Conservation (phyloP, 2,797 vertebrate species). For the Cuniculus paca region DNA sequence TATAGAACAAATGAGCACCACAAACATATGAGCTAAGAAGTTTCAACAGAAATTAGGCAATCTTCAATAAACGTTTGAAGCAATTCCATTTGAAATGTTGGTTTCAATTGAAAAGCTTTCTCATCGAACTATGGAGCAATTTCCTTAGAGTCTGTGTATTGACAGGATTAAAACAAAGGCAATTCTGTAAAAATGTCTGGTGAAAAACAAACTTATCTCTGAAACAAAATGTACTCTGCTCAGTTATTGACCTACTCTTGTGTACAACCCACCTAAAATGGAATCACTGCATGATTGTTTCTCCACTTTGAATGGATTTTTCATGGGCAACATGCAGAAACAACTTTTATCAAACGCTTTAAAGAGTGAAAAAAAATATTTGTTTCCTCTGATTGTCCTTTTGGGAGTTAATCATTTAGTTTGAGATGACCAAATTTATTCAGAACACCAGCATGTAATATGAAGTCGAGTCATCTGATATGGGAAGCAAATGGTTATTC, state of each 20-base stretch:
- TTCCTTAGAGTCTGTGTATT: background rate
- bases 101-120: background rate
- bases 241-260: background rate
- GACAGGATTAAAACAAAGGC: background rate
- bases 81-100: slow-evolving; percentile 25
- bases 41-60: background rate
- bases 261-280: background rate
- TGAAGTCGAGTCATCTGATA: background rate
- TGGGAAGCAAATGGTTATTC: background rate
- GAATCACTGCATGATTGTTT: background rate
- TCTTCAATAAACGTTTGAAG: slow-evolving; percentile 42
- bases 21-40: background rate
- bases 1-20: background rate
- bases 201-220: background rate
- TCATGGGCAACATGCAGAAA: background rate
- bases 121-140: background rate
- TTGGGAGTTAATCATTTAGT: background rate
- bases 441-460: background rate
- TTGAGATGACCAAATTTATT: background rate
- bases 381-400: background rate
- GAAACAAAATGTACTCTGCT: background rate
- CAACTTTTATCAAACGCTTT: slow-evolving; percentile 15
- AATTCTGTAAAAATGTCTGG: background rate
- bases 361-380: background rate
- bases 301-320: slow-evolving; percentile 2